Evolutionary conservation across 2,888 invertebrate species (phyloP), one percentile per base, ranked within the genome.

Genomic region (Seira musarum): DNA sequence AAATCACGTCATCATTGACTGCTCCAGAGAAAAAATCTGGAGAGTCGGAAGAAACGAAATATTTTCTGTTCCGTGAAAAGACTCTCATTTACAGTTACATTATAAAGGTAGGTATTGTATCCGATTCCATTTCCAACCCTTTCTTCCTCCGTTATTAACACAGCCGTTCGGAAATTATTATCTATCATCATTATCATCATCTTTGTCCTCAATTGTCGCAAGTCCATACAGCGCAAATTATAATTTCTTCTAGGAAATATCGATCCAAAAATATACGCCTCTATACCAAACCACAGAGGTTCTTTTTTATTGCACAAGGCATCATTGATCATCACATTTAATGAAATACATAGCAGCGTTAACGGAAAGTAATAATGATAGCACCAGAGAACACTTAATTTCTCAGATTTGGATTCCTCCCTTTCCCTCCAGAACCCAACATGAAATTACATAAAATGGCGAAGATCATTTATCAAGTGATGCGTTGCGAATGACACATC

Each of bases 1-100:
- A 53, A 53, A 53, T 53, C 53, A 53, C 53, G 53, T 53, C 53
- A 53, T 53, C 53, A 53, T 53, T 53, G 53, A 53, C 53, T 53
- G 3, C 53, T n/a, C 6, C 53, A 53, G 53, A 30, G 30, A 30
- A 30, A 30, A 53, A 53, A 53, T 53, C 17, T 53, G 3, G 30
- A 2, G 8, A 30, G 30, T 30, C 15, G 53, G 53, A 17, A 30
- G 30, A 30, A 30, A 53, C 53, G 15, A 53, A 53, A 53, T 53
- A 53, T 53, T 53, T 30, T 53, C 53, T 53, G 3, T 17, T 53
- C n/a, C 2, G 3, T n/a, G 53, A 3, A 53, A 53, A 15, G 13
- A 53, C 53, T 17, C 13, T 13, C 53, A 53, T 13, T 30, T 30
- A 30, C 30, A 30, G 30, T 30, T n/a, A n/a, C n/a, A n/a, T n/a